A percentile compares a stretch with the other conserved stretches of the same genome.
phyloP scores from a whole-genome alignment of 2,113 vertebrate genomes.

The Mesoclemmys tuberculata region DNA sequence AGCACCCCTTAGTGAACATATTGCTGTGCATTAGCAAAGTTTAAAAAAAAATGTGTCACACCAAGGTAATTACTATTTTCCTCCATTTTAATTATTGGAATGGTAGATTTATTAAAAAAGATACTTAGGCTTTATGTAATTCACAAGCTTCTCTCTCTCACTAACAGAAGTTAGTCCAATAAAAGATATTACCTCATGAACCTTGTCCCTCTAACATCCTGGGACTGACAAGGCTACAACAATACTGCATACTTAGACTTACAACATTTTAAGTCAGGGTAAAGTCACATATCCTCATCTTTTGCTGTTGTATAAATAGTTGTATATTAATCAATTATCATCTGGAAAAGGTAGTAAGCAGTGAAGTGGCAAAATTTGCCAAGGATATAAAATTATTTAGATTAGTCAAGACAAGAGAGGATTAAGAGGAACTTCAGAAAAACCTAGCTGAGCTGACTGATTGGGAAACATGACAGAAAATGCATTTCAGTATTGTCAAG shows the following conservation, averaged over 20 bases:
- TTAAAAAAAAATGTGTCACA: background rate
- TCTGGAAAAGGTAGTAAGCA: background rate
- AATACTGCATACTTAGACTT: background rate
- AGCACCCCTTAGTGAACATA: background rate
- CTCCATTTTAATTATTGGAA: background rate
- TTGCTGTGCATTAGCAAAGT: fast-evolving
- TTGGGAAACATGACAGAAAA: fast-evolving
- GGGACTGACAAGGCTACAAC: background rate
- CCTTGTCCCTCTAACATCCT: background rate
- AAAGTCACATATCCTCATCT: background rate
- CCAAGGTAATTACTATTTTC: fast-evolving
- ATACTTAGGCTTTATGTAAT: background rate
- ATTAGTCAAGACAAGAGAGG: background rate
- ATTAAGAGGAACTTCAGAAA: background rate
- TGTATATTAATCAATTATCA: fast-evolving
- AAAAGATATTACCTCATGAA: background rate
- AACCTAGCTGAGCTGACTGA: background rate
- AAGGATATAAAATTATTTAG: background rate
- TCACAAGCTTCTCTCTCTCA: background rate
- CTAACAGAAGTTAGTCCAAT: background rate
- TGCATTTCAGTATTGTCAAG: background rate
- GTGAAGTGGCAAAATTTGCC: fast-evolving
- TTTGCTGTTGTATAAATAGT: background rate
- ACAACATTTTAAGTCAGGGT: background rate
- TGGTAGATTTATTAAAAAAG: background rate